phyloP scores from a whole-genome alignment of 2,888 invertebrate species.

The Agriopis aurantiaria region DNA sequence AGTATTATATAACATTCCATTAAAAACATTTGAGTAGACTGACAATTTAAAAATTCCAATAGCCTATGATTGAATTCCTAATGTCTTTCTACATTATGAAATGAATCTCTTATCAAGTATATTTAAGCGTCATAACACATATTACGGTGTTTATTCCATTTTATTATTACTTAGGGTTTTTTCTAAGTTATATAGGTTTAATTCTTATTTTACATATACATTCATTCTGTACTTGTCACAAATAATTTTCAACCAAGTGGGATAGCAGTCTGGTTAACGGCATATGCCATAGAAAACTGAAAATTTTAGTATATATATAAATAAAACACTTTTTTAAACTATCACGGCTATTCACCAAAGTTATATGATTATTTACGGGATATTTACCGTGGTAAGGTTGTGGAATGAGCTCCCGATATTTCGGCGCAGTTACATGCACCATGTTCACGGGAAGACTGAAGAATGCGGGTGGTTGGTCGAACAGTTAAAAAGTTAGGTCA shows the following conservation, averaged over 20 bases:
- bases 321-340: background rate
- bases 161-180: slow-evolving; percentile 6
- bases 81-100: slow-evolving; percentile 1
- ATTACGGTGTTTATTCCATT: slow-evolving; percentile 17
- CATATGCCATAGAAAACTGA: background rate
- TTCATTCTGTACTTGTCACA: slow-evolving; percentile 14
- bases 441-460: too few species aligned
- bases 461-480: too few species aligned
- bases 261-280: background rate
- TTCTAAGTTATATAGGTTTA: slow-evolving; percentile 16
- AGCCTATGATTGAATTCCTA: background rate
- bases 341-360: too few species aligned
- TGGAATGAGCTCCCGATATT: too few species aligned
- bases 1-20: slow-evolving; percentile 11
- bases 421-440: too few species aligned
- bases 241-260: background rate
- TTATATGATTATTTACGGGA: too few species aligned
- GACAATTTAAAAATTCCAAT: slow-evolving; percentile 14
- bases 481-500: too few species aligned
- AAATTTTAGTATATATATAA: background rate
- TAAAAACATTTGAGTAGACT: slow-evolving; percentile 9
- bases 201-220: slow-evolving; percentile 1
- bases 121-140: background rate
- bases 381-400: too few species aligned
- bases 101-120: slow-evolving; percentile 23